Conservation (phyloP, 2,888 invertebrate species). For the Tuberolachnus salignus region DNA sequence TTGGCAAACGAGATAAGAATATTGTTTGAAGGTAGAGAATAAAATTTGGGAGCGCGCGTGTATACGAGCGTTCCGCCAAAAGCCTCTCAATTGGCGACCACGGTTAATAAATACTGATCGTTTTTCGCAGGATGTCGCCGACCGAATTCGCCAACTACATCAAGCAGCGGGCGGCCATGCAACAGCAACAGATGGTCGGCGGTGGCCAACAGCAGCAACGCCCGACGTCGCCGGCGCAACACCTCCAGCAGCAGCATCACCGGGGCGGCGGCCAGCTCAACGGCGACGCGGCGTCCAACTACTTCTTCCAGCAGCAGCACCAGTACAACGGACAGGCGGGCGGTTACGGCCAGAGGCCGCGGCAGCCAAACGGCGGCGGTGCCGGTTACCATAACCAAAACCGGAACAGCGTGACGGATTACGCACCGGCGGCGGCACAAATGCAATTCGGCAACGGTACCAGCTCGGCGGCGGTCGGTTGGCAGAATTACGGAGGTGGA, state of each 20-base stretch:
- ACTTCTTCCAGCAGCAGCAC: slow-evolving; percentile 58
- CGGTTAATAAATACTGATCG: background rate
- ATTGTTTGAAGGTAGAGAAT: no score
- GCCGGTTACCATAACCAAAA: slow-evolving; percentile 8
- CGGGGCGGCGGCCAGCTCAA: slow-evolving; percentile 57
- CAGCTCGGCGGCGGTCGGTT: slow-evolving; percentile 57
- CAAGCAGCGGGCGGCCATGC: slow-evolving; percentile 91
- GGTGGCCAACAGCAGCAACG: slow-evolving; percentile 66
- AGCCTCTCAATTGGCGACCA: background rate
- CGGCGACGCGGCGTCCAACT: slow-evolving; percentile 60
- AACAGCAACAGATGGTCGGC: slow-evolving; percentile 66
- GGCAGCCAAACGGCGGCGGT: slow-evolving; percentile 57
- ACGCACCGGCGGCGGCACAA: background rate
- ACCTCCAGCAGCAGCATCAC: slow-evolving; percentile 59
- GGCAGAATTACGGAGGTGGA: slow-evolving; percentile 34
- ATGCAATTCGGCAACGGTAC: slow-evolving; percentile 57
- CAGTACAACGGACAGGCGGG: slow-evolving; percentile 28
- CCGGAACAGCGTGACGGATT: slow-evolving; percentile 57
- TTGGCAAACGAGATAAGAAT: no score
- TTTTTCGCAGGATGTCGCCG: slow-evolving; percentile 81
- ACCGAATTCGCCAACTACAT: slow-evolving; percentile 97
- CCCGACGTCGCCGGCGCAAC: slow-evolving; percentile 65
- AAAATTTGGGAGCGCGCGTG: no score
- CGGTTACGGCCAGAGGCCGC: slow-evolving; percentile 57
- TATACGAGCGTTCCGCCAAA: background rate